Percentiles rank a stretch among this genome's conserved stretches.
Conservation (phyloP, 1,140 invertebrate species). For the Druon quercuslanigerum region DNA sequence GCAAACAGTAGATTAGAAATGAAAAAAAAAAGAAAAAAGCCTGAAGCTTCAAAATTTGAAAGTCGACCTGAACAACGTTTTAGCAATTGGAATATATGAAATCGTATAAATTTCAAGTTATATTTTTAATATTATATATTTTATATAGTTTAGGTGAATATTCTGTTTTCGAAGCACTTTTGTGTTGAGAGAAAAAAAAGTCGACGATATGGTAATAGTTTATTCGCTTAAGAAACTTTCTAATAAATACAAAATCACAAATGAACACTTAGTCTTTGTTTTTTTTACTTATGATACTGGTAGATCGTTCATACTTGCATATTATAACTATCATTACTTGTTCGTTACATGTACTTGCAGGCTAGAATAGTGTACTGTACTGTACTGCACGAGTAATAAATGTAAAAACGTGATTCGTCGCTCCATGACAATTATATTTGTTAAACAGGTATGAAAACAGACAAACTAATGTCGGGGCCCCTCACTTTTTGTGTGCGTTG, state of each 20-base stretch:
- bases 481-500: too few relatives aligned
- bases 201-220: conserved; percentile 51
- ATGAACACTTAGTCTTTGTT: conserved; percentile 75
- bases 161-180: neutral
- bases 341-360: conserved; percentile 69
- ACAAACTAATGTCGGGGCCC: neutral
- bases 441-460: conserved; percentile 52
- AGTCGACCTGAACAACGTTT: too few relatives aligned
- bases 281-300: conserved; percentile 64
- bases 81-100: too few relatives aligned
- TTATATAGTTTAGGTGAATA: too few relatives aligned
- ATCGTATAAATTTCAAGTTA: too few relatives aligned
- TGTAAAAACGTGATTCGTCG: conserved; percentile 51
- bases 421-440: conserved; percentile 41
- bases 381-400: conserved; percentile 55
- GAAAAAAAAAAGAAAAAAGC: too few relatives aligned
- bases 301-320: conserved; percentile 69
- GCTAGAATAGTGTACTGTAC: conserved; percentile 57
- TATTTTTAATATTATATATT: too few relatives aligned
- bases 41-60: too few relatives aligned
- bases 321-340: conserved; percentile 66
- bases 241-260: conserved; percentile 77
- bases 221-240: conserved; percentile 74
- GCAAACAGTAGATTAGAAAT: too few relatives aligned
- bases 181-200: conserved; percentile 42